Percentiles rank a stretch among this genome's conserved stretches.
Conservation (phyloP, 2,888 invertebrate species). For the Beris morrisii region DNA sequence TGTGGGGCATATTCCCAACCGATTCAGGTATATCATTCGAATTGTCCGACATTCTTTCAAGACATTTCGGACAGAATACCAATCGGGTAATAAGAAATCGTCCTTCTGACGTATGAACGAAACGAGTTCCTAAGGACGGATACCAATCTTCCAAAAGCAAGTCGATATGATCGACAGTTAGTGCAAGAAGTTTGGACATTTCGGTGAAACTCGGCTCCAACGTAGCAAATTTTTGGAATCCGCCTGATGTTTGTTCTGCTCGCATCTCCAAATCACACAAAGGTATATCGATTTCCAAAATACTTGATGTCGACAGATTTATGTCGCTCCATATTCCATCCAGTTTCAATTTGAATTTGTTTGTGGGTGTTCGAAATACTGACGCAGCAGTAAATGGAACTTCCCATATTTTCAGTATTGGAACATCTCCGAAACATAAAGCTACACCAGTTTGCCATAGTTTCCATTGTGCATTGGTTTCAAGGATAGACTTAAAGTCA, state of each 20-base stretch:
- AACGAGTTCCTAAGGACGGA: constrained; percentile 92
- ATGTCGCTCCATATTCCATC: constrained; percentile 87
- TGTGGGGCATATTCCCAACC: constrained; percentile 23
- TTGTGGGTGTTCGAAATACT: constrained; percentile 59
- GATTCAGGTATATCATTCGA: constrained; percentile 5
- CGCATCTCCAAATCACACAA: constrained; percentile 51
- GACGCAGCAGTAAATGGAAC: constrained; percentile 64
- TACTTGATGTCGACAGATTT: constrained; percentile 76
- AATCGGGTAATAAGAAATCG: constrained; percentile 90
- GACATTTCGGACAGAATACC: constrained; percentile 89
- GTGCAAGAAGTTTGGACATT: constrained; percentile 78
- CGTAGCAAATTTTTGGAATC: constrained; percentile 55
- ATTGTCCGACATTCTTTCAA: constrained; percentile 57
- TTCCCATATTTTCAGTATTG: constrained; percentile 81
- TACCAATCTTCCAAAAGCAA: constrained; percentile 98
- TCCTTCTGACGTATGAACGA: constrained; percentile 97
- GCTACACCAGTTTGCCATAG: constrained; percentile 93
- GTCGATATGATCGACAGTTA: constrained; percentile 94
- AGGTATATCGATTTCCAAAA: constrained; percentile 84
- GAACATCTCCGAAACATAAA: constrained; percentile 78
- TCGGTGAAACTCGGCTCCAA: constrained; percentile 79
- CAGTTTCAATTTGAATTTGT: constrained; percentile 71
- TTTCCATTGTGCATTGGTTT: constrained; percentile 74
- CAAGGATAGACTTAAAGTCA: constrained; percentile 50
- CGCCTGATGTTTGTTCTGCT: background rate